A percentile compares a stretch with the other conserved stretches of the same genome.
Evolutionary conservation across 1,140 invertebrate species (phyloP).

Genomic region (Diuraphis noxia): DNA sequence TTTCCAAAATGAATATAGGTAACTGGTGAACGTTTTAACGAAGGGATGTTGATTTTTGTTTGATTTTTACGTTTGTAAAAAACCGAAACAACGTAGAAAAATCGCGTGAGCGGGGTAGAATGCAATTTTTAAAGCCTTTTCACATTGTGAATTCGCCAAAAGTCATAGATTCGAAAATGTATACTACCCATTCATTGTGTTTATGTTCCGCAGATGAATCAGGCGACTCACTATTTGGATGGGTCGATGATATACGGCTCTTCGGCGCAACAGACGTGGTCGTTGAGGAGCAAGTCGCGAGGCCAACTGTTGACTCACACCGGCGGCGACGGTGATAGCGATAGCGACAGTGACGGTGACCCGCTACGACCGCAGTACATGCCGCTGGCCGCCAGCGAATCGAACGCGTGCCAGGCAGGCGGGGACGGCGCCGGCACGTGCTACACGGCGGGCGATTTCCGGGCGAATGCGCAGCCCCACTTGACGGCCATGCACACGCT

Average conservation of each 20-base stretch:
- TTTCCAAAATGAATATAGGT: background rate
- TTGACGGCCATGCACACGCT: constrained; percentile 79
- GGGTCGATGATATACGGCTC: constrained; percentile 75
- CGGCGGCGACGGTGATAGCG: constrained; percentile 47
- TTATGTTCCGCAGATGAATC: constrained; percentile 68
- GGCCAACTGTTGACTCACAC: constrained; percentile 64
- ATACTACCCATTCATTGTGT: background rate
- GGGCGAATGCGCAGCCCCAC: constrained; percentile 79
- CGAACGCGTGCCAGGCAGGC: constrained; percentile 58
- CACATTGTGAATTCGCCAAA: background rate
- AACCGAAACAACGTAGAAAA: background rate
- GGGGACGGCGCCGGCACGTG: constrained; percentile 60
- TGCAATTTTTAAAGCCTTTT: too few species aligned
- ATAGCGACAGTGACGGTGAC: background rate
- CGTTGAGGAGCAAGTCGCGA: constrained; percentile 63
- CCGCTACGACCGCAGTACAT: background rate
- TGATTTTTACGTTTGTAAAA: too few species aligned
- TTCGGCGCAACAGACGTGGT: constrained; percentile 63
- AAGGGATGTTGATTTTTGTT: background rate
- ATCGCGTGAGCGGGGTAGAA: background rate
- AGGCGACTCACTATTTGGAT: constrained; percentile 75
- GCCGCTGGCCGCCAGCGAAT: background rate
- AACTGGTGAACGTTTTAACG: background rate
- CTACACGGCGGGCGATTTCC: constrained; percentile 64
- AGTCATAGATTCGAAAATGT: background rate